Percentiles rank a stretch among this genome's conserved stretches.
These are phyloP conservation scores for Tricholaema leucomelas DNA, from an alignment of 2,113 vertebrate species.

Conservation along the genomic window DNA sequence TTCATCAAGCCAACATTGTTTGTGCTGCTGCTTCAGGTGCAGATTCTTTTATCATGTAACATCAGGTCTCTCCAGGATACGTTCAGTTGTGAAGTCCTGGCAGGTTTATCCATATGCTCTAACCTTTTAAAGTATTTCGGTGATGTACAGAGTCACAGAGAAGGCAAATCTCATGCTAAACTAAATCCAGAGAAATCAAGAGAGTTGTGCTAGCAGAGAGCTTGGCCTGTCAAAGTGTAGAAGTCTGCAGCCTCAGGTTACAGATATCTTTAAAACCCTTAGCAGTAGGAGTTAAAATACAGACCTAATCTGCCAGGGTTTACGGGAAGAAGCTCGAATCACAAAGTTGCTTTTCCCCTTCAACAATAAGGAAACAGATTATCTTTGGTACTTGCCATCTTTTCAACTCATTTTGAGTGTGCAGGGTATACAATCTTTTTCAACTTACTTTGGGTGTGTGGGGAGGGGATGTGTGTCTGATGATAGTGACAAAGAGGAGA, in stretches of 20 bases:
- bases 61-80: neutral
- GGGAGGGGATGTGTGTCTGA: neutral
- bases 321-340: neutral
- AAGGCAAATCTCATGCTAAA: neutral
- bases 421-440: neutral
- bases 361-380: neutral
- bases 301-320: neutral
- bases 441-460: neutral
- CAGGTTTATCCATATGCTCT: neutral
- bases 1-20: neutral
- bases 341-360: neutral
- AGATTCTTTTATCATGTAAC: neutral
- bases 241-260: neutral
- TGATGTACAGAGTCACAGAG: neutral
- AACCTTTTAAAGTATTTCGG: neutral
- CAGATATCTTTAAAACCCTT: neutral
- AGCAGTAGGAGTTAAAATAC: neutral
- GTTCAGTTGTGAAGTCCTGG: neutral
- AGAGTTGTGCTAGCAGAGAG: neutral
- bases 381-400: neutral
- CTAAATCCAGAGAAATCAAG: neutral
- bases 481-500: neutral
- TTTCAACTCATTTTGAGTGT: neutral
- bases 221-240: neutral
- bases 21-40: neutral